A percentile compares a stretch with the other conserved stretches of the same genome.
Evolutionary conservation across 2,888 invertebrate species (phyloP).

Genomic region (Chrysolina oricalcia): DNA sequence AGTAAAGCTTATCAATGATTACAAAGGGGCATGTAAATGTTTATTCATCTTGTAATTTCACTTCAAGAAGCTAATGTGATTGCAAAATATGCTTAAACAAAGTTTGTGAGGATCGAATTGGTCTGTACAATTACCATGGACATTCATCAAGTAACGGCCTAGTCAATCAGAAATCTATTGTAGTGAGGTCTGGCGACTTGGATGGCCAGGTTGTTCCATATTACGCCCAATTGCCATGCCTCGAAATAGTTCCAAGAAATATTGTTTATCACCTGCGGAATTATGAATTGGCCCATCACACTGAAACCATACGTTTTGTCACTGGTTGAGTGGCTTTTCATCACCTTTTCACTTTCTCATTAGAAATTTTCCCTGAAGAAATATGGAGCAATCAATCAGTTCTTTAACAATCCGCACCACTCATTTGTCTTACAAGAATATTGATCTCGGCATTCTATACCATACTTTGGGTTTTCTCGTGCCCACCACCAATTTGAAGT

Average conservation of each 20-base stretch:
- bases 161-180: constrained; percentile 2
- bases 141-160: too few relatives aligned
- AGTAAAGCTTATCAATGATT: too few relatives aligned
- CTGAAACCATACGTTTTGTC: background rate
- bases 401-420: too few relatives aligned
- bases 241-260: background rate
- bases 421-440: too few relatives aligned
- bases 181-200: background rate
- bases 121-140: too few relatives aligned
- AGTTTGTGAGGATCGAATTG: too few relatives aligned
- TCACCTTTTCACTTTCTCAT: background rate
- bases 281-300: background rate
- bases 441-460: background rate
- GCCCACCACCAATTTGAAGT: background rate
- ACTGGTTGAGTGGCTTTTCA: background rate
- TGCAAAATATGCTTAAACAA: too few relatives aligned
- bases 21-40: too few relatives aligned
- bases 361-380: too few relatives aligned
- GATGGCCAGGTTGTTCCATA: background rate
- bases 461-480: background rate
- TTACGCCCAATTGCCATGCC: background rate
- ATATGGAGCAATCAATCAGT: too few relatives aligned
- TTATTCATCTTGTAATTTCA: too few relatives aligned
- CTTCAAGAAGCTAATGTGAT: too few relatives aligned
- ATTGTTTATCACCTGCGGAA: background rate